Conservation (phyloP, 2,888 invertebrate species). For the Clostera curtula region DNA sequence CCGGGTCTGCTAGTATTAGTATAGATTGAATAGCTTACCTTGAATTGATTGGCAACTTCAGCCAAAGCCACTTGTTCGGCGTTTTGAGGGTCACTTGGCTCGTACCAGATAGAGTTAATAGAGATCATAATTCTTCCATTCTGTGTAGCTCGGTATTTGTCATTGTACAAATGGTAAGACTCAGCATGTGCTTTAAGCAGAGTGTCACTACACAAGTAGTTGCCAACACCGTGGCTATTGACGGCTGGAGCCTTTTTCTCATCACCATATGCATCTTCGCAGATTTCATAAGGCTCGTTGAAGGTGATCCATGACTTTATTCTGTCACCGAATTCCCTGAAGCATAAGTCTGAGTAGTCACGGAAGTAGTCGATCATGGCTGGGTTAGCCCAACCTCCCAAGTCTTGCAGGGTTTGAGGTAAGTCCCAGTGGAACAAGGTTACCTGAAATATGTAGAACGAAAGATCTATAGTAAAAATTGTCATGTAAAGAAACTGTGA, state of each 20-base stretch:
- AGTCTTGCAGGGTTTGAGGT: constrained; percentile 74
- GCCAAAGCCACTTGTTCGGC: constrained; percentile 58
- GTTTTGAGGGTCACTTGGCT: constrained; percentile 56
- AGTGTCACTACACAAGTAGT: constrained; percentile 79
- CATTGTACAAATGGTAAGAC: constrained; percentile 77
- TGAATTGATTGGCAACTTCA: constrained; percentile 68
- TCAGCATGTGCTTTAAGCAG: constrained; percentile 80
- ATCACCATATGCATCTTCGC: constrained; percentile 71
- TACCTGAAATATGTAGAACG: constrained; percentile 43
- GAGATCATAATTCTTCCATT: constrained; percentile 73
- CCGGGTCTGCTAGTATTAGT: no score
- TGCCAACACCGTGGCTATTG: constrained; percentile 72
- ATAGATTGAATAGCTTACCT: constrained; percentile 36
- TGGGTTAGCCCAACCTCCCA: constrained; percentile 73
- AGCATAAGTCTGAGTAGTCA: constrained; percentile 73
- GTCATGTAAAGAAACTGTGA: background rate
- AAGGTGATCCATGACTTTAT: constrained; percentile 81
- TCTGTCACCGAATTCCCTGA: constrained; percentile 69
- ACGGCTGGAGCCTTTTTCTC: constrained; percentile 69
- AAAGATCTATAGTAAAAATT: background rate
- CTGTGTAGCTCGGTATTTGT: constrained; percentile 71
- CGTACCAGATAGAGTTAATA: constrained; percentile 71
- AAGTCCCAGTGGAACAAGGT: constrained; percentile 82
- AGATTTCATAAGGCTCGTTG: constrained; percentile 78
- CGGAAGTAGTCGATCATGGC: constrained; percentile 70